Evolutionary conservation across 2,113 vertebrate genomes (phyloP).

Genomic region (Copsychus sechellarum): DNA sequence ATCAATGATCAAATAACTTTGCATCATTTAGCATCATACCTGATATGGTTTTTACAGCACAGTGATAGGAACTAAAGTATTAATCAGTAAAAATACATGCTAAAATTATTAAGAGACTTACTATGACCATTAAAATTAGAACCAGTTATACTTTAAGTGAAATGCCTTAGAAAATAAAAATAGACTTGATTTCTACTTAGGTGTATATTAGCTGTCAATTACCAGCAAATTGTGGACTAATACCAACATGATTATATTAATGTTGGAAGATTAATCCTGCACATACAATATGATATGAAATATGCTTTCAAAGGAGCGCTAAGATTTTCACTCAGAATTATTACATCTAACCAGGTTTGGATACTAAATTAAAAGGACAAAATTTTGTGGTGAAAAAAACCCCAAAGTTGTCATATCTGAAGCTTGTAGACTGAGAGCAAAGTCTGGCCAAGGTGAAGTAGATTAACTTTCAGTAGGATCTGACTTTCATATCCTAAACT

Average conservation of each 20-base stretch:
- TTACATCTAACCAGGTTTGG: not conserved
- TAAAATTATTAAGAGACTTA: not conserved
- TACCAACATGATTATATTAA: not conserved
- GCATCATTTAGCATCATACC: not conserved
- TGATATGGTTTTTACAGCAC: not conserved
- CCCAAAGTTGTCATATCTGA: not conserved
- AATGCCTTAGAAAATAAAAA: not conserved
- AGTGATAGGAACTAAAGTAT: not conserved
- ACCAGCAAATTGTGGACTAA: not conserved
- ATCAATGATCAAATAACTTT: not conserved
- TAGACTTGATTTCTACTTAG: not conserved
- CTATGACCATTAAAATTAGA: not conserved
- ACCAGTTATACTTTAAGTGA: not conserved
- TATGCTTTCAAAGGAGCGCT: not conserved
- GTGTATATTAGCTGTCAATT: not conserved
- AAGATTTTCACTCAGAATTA: not conserved
- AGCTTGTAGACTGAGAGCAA: not conserved
- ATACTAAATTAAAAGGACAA: not conserved
- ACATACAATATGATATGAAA: not conserved
- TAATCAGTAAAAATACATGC: not conserved
- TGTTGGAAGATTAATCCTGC: not conserved
- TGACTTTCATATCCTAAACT: not conserved
- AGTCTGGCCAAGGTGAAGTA: not conserved
- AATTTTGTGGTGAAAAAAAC: not conserved
- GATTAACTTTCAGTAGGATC: not conserved